phyloP scores from a whole-genome alignment of 2,888 invertebrate species.

The Perizoma flavofasciatum region DNA sequence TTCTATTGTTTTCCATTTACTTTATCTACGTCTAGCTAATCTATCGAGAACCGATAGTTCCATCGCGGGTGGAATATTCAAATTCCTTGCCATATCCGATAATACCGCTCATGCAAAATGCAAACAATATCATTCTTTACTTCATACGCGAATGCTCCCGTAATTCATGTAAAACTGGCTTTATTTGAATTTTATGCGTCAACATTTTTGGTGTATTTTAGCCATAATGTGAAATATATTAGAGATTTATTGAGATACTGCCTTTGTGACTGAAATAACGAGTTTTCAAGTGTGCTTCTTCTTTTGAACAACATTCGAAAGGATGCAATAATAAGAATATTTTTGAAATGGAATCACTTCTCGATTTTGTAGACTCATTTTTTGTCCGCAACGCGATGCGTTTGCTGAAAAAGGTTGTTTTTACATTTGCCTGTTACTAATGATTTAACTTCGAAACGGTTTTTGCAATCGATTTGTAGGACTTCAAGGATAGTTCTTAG shows the following conservation, averaged over 20 bases:
- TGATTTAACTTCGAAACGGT: background rate
- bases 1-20: too few species aligned
- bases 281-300: constrained; percentile 13
- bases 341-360: constrained; percentile 1
- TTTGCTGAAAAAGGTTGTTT: background rate
- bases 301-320: constrained; percentile 20
- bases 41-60: constrained; percentile 47
- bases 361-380: background rate
- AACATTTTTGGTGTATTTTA: constrained; percentile 60
- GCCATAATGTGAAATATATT: constrained; percentile 29
- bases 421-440: background rate
- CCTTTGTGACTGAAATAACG: constrained; percentile 15
- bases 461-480: background rate
- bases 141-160: constrained; percentile 72
- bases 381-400: too few species aligned
- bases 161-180: constrained; percentile 80
- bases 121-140: constrained; percentile 82
- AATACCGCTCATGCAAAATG: constrained; percentile 80
- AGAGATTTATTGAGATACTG: constrained; percentile 15
- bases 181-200: constrained; percentile 78
- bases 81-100: constrained; percentile 79
- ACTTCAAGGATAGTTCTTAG: too few species aligned
- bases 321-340: constrained; percentile 10
- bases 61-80: constrained; percentile 67
- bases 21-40: constrained; percentile 15